These are phyloP conservation scores for Aphyosemion australe DNA, from an alignment of 2,113 vertebrate species.

Conservation along the genomic window DNA sequence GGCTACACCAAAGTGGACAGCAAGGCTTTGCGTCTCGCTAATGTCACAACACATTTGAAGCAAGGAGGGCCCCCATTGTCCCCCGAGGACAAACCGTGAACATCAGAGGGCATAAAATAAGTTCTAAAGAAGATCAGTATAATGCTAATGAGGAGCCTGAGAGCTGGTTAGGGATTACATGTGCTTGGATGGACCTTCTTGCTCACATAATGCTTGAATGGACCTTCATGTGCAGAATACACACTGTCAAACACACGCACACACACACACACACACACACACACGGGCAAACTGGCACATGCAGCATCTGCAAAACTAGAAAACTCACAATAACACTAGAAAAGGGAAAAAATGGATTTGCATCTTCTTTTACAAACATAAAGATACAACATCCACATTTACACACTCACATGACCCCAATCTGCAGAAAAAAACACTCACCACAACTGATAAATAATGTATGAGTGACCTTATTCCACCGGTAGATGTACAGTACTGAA, in stretches of 20 bases:
- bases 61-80: slow-evolving; percentile 36
- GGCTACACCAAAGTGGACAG: slow-evolving; percentile 48
- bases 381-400: slow-evolving; percentile 18
- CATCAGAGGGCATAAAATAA: slow-evolving; percentile 55
- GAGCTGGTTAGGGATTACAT: slow-evolving; percentile 64
- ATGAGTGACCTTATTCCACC: slow-evolving; percentile 72
- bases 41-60: slow-evolving; percentile 67
- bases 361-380: background rate
- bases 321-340: slow-evolving; percentile 14
- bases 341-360: background rate
- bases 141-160: slow-evolving; percentile 65
- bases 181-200: slow-evolving; percentile 55
- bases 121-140: slow-evolving; percentile 58
- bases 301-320: slow-evolving; percentile 31
- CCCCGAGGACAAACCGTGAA: slow-evolving; percentile 41
- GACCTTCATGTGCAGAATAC: slow-evolving; percentile 34
- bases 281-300: slow-evolving; percentile 11
- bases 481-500: slow-evolving; percentile 64
- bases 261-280: background rate
- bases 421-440: slow-evolving; percentile 63
- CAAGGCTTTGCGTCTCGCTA: slow-evolving; percentile 63
- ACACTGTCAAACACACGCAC: background rate
- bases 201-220: slow-evolving; percentile 59
- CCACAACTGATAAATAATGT: slow-evolving; percentile 71
- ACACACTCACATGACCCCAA: slow-evolving; percentile 51